Evolutionary conservation across 37 sponge, comb jelly and placozoan species (phyloP).

Genomic region (Theonella swinhoei): DNA sequence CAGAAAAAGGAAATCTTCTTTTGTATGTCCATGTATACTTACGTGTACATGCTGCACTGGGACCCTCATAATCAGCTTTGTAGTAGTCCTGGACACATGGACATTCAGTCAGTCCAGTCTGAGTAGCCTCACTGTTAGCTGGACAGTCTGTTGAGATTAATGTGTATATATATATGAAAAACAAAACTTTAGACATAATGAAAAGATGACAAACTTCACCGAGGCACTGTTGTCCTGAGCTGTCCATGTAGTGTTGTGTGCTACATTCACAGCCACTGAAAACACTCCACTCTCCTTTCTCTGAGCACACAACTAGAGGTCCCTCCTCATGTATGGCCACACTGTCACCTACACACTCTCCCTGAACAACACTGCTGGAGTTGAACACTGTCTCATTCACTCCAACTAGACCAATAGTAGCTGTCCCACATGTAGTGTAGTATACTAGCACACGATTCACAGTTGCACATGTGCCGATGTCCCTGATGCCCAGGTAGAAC

Average conservation of each 20-base stretch:
- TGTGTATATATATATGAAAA: no score
- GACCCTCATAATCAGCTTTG: slow-evolving; percentile 21
- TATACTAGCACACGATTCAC: slow-evolving; percentile 28
- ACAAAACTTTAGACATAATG: no score
- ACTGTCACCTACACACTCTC: slow-evolving; percentile 19
- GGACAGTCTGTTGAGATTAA: slow-evolving; percentile 35
- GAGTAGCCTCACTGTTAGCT: slow-evolving; percentile 1
- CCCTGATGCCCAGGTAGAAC: slow-evolving; percentile 36
- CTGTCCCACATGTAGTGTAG: slow-evolving; percentile 24
- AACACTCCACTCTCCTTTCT: slow-evolving; percentile 23
- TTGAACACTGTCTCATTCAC: slow-evolving; percentile 7
- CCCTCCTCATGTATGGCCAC: neutral
- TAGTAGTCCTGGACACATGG: slow-evolving; percentile 42
- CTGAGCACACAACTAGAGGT: neutral
- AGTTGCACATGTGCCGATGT: slow-evolving; percentile 1
- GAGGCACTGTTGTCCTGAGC: no score
- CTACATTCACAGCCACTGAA: neutral
- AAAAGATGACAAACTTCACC: no score
- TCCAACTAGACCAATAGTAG: neutral
- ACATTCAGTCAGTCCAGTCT: slow-evolving; percentile 1
- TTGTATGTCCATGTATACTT: no score
- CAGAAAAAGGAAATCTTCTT: no score
- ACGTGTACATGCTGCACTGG: slow-evolving; percentile 1
- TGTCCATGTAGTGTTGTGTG: neutral
- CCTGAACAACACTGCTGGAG: neutral